A percentile compares a stretch with the other conserved stretches of the same genome.
Evolutionary conservation across 2,797 vertebrate genomes (phyloP).

Genomic region (Cossypha heuglini): DNA sequence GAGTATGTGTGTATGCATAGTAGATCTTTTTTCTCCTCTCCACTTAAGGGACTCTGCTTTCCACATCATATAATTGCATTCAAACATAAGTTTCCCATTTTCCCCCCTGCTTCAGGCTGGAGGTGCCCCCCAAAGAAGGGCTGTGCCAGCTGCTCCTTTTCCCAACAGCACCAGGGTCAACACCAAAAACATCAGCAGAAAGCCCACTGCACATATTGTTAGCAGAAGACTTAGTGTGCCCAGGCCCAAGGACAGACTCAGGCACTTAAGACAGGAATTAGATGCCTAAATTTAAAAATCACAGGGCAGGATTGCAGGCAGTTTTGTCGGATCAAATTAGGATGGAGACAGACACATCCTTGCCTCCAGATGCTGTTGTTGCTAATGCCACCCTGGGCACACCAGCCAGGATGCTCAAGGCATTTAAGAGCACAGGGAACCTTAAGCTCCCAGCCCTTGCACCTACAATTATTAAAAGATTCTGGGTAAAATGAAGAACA

Average conservation of each 20-base stretch:
- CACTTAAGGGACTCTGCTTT: not conserved
- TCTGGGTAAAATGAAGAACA: not conserved
- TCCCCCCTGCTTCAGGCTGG: not conserved
- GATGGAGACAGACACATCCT: not conserved
- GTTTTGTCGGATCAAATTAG: constrained; percentile 9
- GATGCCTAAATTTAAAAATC: not conserved
- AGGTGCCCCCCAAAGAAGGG: not conserved
- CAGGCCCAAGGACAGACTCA: not conserved
- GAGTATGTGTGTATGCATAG: not conserved
- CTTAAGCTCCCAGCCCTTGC: not conserved
- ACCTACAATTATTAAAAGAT: not conserved
- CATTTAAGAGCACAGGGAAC: not conserved
- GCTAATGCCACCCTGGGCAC: not conserved
- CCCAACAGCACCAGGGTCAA: not conserved
- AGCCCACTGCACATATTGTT: not conserved
- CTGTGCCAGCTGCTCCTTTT: not conserved
- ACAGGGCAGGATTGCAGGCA: not conserved
- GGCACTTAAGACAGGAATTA: not conserved
- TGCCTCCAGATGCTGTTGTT: not conserved
- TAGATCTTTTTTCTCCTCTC: not conserved
- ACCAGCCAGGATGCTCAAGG: not conserved
- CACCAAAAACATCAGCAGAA: not conserved
- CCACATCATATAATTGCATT: not conserved
- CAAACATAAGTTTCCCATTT: not conserved
- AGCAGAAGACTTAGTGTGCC: not conserved